Evolutionary conservation across 2,888 invertebrate genomes (phyloP).

Genomic region (Apamea anceps): DNA sequence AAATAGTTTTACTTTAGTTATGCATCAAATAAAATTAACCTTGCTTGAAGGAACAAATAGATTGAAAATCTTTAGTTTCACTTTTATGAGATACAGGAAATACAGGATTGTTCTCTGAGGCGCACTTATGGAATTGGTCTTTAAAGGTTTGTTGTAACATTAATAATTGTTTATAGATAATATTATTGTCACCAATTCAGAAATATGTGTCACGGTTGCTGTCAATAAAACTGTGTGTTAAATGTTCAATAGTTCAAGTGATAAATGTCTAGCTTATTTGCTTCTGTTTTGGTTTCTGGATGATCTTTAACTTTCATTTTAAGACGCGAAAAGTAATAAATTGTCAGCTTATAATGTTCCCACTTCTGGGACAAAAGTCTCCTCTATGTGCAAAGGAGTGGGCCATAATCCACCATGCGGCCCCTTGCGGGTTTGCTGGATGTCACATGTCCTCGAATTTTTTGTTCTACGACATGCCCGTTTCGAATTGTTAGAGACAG

Average conservation of each 20-base stretch:
- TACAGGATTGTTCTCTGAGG: background rate
- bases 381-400: background rate
- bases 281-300: background rate
- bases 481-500: background rate
- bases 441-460: background rate
- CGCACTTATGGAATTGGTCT: background rate
- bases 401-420: background rate
- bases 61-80: constrained; percentile 31
- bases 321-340: background rate
- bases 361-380: background rate
- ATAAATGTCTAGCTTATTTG: constrained; percentile 7
- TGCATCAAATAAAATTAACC: constrained; percentile 51
- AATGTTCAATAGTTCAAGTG: constrained; percentile 12
- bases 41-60: constrained; percentile 40
- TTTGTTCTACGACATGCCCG: background rate
- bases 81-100: constrained; percentile 10
- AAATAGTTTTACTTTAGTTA: constrained; percentile 50
- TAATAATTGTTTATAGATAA: background rate
- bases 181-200: constrained; percentile 8
- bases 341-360: background rate
- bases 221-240: constrained; percentile 21
- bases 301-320: background rate
- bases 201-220: constrained; percentile 34
- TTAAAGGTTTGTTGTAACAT: background rate
- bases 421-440: background rate